phyloP scores from a whole-genome alignment of 1,140 invertebrate species.

The Listronotus oregonensis region DNA sequence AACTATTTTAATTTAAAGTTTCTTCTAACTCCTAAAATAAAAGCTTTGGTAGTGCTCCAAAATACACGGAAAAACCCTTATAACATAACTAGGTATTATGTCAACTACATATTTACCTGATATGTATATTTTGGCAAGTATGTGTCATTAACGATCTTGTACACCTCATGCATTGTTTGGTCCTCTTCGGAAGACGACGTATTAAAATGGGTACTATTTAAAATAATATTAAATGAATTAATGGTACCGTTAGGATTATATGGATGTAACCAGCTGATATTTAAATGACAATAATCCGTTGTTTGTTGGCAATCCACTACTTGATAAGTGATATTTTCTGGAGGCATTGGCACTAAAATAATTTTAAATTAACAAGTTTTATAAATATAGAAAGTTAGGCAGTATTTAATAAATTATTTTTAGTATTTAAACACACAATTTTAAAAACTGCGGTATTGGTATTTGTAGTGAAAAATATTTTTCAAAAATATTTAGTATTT shows the following conservation, averaged over 20 bases:
- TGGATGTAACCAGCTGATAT: constrained; percentile 45
- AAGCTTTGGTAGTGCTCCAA: no score
- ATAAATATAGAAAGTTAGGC: no score
- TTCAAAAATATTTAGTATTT: no score
- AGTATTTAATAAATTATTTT: no score
- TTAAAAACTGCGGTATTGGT: no score
- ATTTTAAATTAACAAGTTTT: no score
- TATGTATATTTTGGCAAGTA: constrained; percentile 42
- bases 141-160: constrained; percentile 35
- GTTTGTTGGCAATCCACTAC: constrained; percentile 39
- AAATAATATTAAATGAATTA: constrained; percentile 41
- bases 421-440: no score
- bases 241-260: constrained; percentile 46
- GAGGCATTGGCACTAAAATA: constrained; percentile 39
- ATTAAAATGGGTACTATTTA: constrained; percentile 41
- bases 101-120: constrained; percentile 37
- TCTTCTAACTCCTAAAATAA: no score
- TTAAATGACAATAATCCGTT: constrained; percentile 44
- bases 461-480: no score
- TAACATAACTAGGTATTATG: no score
- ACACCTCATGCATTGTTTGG: constrained; percentile 38
- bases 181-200: constrained; percentile 25
- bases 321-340: constrained; percentile 45
- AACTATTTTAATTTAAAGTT: no score
- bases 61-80: no score